Evolutionary conservation across 1,140 invertebrate genomes (phyloP), one percentile per base, ranked within the genome.

Genomic region (Aphidius ervi): DNA sequence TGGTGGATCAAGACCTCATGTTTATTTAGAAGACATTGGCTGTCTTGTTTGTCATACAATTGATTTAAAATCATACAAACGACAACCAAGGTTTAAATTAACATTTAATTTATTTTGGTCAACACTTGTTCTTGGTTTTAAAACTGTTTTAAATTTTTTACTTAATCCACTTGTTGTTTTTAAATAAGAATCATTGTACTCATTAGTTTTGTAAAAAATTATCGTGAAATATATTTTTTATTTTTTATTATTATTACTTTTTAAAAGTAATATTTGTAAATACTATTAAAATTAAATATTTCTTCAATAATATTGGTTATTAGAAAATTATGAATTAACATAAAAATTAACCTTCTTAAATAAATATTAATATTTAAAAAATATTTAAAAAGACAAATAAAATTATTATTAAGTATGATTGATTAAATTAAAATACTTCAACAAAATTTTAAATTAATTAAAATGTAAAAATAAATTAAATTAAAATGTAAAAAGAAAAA

Each of bases 161-260:
- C 82, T 90, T 41, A 90, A 88, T 82, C 89, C 89, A 7, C 76
- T 91, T 46, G 82, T 90, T 63, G 84, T 87, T 67, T 88, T 91
- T 69, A 89, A 88, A 75, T 90, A 76, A 73, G 58, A 43, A 8
- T 43, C 2, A 43, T 7, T 8, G 42, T 8, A 43, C 42, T 43
- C 9, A 8, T 20, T 0, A 10, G 2, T 43, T 43, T 31, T 31
- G 23, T 31, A 31, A 31, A 31, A 31, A 31, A 31, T 31, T 31
- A 2, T 31, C 2, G 4, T 47, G 1, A 16, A 20, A n/a, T 16
- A 47, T 47, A n/a, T 8, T 47, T 6, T 47, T 47, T 10, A 47
- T 47, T 20, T 2, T 47, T 20, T 2, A 10, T n/a, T 16, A 20
- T 47, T 2, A 47, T 16, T 10, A 16, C 7, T 47, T 47, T 47